Evolutionary conservation across 2,888 invertebrate species (phyloP), one percentile per base, ranked within the genome.

Genomic region (Halictus quadricinctus): DNA sequence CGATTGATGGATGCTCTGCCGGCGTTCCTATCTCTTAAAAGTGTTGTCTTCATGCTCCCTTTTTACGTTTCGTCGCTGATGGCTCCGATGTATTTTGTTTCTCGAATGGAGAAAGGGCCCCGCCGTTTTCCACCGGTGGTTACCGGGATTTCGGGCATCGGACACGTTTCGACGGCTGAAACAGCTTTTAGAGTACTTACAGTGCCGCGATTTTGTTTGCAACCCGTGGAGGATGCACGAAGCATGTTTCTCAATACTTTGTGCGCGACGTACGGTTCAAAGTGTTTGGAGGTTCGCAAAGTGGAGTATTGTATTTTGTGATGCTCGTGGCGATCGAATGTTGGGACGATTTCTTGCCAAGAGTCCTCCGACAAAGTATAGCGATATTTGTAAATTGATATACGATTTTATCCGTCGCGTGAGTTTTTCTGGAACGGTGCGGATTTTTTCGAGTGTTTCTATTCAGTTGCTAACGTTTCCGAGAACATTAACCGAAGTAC

Each of bases 1-100:
- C 25, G 36, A 48, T 48, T 64, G 72, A 8, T 21, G 21, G 74
- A 18, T 43, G 80, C 18, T 36, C 72, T 70, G 25, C 54, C n/a
- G 46, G 43, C 46, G 58, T 46, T 80, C 4, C 13, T 36, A 48
- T 70, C 75, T 74, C 18, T 66, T 83, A 43, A 3, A 15, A 66
- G 13, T 74, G 72, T 78, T 25, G 10, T 36, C 29, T 18, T 4
- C 48, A 48, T 69, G 41, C 4, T 21, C 3, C 4, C n/a, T 50
- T 41, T 46, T 41, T 18, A 6, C 0, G 69, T n/a, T 50, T 29
- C 46, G 46, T 4, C 29, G 29, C 7, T 12, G 74, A 25, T 25
- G 66, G 15, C 8, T 66, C 29, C 29, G 66, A 66, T 66, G 66
- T 29, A 25, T 60, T 60, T 60, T 60, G 25, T 60, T 60, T 60